phyloP scores from a whole-genome alignment of 1,140 invertebrate genomes.

The Calycopis cecrops region DNA sequence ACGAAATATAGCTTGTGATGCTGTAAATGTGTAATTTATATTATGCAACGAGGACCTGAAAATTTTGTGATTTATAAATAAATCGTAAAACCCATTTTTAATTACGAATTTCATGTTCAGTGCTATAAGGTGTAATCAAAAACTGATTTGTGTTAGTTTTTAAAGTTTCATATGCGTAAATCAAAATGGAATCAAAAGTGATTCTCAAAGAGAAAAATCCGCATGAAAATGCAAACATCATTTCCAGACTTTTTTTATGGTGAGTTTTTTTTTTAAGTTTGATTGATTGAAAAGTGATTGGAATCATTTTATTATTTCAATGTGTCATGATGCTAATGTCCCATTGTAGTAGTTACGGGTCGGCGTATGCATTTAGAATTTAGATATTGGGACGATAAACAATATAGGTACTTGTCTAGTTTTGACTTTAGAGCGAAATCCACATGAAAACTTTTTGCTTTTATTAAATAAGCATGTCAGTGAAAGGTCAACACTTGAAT shows the following conservation, averaged over 20 bases:
- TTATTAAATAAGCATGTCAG: too few relatives aligned
- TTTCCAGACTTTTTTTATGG: conserved; percentile 61
- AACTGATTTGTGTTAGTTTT: not conserved
- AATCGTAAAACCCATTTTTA: not conserved
- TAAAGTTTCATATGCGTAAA: not conserved
- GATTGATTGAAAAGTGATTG: too few relatives aligned
- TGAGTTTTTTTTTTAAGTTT: conserved; percentile 38
- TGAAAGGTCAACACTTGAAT: too few relatives aligned
- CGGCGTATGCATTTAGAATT: too few relatives aligned
- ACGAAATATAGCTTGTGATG: not conserved
- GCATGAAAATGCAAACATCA: conserved; percentile 50
- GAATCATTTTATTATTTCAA: too few relatives aligned
- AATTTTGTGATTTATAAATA: conserved; percentile 5
- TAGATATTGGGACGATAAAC: too few relatives aligned
- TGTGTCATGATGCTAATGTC: too few relatives aligned
- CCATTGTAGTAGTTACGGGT: too few relatives aligned
- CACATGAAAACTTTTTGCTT: too few relatives aligned
- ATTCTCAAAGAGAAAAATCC: conserved; percentile 60
- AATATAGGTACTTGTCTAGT: too few relatives aligned
- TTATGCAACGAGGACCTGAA: conserved; percentile 4
- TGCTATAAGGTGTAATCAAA: not conserved
- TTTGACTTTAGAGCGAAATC: too few relatives aligned
- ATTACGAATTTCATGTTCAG: too few relatives aligned
- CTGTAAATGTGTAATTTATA: not conserved
- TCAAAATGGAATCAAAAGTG: conserved; percentile 62